A percentile compares a stretch with the other conserved stretches of the same genome.
These are phyloP conservation scores for Liparis tanakae DNA, from an alignment of 2,797 vertebrate species.

Conservation along the genomic window DNA sequence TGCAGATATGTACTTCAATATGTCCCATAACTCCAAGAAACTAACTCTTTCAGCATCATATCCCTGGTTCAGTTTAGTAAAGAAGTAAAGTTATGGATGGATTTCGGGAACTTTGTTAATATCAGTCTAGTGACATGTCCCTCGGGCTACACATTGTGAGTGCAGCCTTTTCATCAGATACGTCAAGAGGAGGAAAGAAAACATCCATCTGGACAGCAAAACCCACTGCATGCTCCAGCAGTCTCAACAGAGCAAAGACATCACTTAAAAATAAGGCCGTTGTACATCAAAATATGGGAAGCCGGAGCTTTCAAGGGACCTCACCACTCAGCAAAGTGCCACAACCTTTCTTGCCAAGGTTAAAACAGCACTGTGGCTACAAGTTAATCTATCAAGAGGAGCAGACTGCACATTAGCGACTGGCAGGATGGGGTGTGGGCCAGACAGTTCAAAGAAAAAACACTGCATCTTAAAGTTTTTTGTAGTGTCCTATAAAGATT, in stretches of 20 bases:
- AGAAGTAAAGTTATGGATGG: neutral
- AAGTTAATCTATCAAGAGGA: conserved; percentile 57
- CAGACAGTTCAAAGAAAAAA: conserved; percentile 5
- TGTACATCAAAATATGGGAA: conserved; percentile 69
- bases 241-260: conserved; percentile 70
- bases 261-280: conserved; percentile 74
- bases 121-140: conserved; percentile 36
- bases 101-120: conserved; percentile 2
- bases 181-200: conserved; percentile 47
- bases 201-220: conserved; percentile 59
- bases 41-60: neutral
- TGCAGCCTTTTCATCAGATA: conserved; percentile 63
- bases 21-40: neutral
- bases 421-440: conserved; percentile 26
- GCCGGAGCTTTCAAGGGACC: conserved; percentile 67
- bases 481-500: neutral
- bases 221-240: conserved; percentile 43
- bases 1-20: conserved; percentile 7
- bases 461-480: neutral
- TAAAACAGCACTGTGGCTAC: conserved; percentile 64
- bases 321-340: conserved; percentile 64
- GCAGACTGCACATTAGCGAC: conserved; percentile 41
- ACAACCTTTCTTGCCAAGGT: conserved; percentile 71
- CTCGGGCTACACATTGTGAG: conserved; percentile 43
- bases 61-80: neutral